Percentiles rank a stretch among this genome's conserved stretches.
Evolutionary conservation across 1,140 invertebrate species (phyloP).

Genomic region (Leptinotarsa defecta): DNA sequence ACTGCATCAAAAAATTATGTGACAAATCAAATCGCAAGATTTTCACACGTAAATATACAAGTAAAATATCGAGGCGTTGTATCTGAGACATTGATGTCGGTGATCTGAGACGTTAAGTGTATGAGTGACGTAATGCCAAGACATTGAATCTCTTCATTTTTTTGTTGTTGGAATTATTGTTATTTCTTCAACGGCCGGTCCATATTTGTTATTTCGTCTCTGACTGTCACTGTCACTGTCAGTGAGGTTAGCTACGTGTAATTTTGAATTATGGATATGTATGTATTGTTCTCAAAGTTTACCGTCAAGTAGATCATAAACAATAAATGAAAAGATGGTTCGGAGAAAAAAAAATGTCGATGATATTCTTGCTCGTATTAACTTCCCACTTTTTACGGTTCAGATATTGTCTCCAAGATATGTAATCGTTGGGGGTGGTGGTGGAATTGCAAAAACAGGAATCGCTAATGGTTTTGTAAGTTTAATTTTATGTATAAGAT

Average conservation of each 20-base stretch:
- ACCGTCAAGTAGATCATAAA: not conserved
- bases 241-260: slow-evolving; percentile 7
- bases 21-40: too few species aligned
- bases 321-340: slow-evolving; percentile 42
- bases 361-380: slow-evolving; percentile 79
- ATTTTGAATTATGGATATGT: not conserved
- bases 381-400: slow-evolving; percentile 91
- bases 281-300: not conserved
- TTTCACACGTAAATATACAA: too few species aligned
- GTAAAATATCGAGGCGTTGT: too few species aligned
- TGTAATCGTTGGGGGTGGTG: slow-evolving; percentile 92
- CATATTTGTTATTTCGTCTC: too few species aligned
- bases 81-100: too few species aligned
- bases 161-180: too few species aligned
- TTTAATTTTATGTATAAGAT: slow-evolving; percentile 38
- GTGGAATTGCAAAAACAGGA: slow-evolving; percentile 92
- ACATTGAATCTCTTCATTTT: too few species aligned
- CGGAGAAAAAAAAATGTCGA: slow-evolving; percentile 60
- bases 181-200: too few species aligned
- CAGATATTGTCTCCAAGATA: slow-evolving; percentile 89
- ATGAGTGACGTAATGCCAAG: too few species aligned
- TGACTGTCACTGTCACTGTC: too few species aligned
- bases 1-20: too few species aligned
- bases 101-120: too few species aligned
- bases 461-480: slow-evolving; percentile 91